phyloP scores from a whole-genome alignment of 2,113 vertebrate species.

The Daboia siamensis region DNA sequence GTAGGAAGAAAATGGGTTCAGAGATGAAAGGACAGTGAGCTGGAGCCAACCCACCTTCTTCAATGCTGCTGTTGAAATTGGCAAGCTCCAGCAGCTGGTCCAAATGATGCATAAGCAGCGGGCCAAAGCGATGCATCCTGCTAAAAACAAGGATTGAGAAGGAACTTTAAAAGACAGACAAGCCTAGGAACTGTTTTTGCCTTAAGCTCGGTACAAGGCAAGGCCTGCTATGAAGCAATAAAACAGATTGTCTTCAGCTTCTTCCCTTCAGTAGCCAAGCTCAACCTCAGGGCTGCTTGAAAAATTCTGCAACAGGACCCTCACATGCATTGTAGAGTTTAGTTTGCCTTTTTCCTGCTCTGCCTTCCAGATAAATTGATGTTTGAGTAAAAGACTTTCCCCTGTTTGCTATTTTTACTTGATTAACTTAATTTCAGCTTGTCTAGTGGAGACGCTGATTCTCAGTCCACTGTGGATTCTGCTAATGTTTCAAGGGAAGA shows the following conservation, averaged over 20 bases:
- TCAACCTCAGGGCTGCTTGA: not conserved
- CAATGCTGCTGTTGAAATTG: not conserved
- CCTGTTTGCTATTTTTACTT: not conserved
- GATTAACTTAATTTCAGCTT: not conserved
- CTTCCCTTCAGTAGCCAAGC: not conserved
- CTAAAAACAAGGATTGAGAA: not conserved
- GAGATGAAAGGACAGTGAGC: not conserved
- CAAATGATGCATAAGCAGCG: not conserved
- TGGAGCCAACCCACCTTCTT: conserved; percentile 3
- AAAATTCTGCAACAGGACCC: not conserved
- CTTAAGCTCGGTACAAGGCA: not conserved
- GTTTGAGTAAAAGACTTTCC: not conserved
- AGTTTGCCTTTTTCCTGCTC: not conserved
- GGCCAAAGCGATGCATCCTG: conserved; percentile 8
- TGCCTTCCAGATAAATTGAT: not conserved
- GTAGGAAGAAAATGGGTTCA: not conserved
- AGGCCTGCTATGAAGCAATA: not conserved
- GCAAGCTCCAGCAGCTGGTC: not conserved
- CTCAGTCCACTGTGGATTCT: not conserved
- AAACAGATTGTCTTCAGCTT: not conserved
- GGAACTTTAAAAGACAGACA: not conserved
- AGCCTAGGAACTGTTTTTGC: not conserved
- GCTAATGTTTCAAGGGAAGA: not conserved
- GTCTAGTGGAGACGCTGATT: not conserved
- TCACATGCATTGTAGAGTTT: not conserved